Percentiles rank a stretch among this genome's conserved stretches.
Conservation (phyloP, 2,113 vertebrate genomes). For the Onychorhynchus coronatus region DNA sequence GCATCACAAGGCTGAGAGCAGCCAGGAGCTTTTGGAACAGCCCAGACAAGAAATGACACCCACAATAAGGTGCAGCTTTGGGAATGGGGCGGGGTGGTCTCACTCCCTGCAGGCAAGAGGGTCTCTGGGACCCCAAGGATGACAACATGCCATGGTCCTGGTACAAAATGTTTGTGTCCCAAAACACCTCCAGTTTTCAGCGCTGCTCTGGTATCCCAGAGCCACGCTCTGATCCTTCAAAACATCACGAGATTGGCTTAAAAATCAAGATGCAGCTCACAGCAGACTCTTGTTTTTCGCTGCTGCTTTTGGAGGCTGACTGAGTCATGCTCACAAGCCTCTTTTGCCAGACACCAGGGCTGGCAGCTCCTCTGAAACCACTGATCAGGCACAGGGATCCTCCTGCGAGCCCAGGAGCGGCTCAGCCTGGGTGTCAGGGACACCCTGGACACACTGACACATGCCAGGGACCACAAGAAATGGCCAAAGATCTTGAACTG, state of each 20-base stretch:
- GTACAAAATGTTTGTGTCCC: neutral
- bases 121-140: neutral
- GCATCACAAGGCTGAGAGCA: neutral
- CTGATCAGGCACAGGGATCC: neutral
- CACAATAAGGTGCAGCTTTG: neutral
- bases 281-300: conserved; percentile 28
- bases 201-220: neutral
- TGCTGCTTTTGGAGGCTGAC: conserved; percentile 48
- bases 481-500: fast-evolving
- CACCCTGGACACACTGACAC: neutral
- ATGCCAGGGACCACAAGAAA: fast-evolving
- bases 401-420: neutral
- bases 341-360: conserved; percentile 38
- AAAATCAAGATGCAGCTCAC: conserved; percentile 60
- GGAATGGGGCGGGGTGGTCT: neutral
- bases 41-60: neutral
- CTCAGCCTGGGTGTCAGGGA: neutral
- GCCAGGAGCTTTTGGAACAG: neutral
- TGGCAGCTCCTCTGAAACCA: neutral
- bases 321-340: conserved; percentile 65
- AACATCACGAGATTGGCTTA: conserved; percentile 18
- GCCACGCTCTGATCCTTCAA: neutral
- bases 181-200: fast-evolving
- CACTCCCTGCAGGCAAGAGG: neutral
- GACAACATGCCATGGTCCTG: fast-evolving